Conservation (phyloP, 1,140 invertebrate genomes). For the Listronotus oregonensis region DNA sequence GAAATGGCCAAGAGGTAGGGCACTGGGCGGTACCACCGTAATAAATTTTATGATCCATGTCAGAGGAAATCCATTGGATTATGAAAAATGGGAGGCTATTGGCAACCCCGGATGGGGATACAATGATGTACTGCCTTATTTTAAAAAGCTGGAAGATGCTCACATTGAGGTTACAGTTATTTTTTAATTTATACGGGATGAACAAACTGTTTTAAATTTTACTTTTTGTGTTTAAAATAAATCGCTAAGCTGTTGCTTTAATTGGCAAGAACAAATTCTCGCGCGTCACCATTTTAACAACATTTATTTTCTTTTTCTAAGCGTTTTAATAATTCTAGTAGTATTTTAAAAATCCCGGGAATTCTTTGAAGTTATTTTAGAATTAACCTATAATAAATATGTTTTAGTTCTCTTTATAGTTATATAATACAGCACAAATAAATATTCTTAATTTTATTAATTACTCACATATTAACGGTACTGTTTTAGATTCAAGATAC, state of each 20-base stretch:
- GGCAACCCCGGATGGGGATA: constrained; percentile 85
- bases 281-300: too few species aligned
- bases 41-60: constrained; percentile 93
- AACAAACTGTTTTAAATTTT: too few species aligned
- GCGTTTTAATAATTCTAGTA: too few species aligned
- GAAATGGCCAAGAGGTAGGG: constrained; percentile 66
- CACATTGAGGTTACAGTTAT: constrained; percentile 20
- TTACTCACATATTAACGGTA: not conserved
- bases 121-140: constrained; percentile 78
- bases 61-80: constrained; percentile 72
- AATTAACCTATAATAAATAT: not conserved
- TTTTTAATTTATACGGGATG: too few species aligned
- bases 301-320: too few species aligned
- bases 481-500: constrained; percentile 48
- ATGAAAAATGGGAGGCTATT: constrained; percentile 68
- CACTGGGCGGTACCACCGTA: constrained; percentile 76
- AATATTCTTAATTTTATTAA: not conserved
- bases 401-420: too few species aligned
- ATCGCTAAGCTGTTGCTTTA: too few species aligned
- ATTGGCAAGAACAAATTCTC: too few species aligned
- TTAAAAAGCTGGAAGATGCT: constrained; percentile 78
- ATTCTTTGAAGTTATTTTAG: not conserved
- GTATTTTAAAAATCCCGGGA: too few species aligned
- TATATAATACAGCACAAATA: not conserved
- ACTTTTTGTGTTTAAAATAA: too few species aligned